Evolutionary conservation across 2,888 invertebrate species (phyloP).

Genomic region (Cyclophora punctaria): DNA sequence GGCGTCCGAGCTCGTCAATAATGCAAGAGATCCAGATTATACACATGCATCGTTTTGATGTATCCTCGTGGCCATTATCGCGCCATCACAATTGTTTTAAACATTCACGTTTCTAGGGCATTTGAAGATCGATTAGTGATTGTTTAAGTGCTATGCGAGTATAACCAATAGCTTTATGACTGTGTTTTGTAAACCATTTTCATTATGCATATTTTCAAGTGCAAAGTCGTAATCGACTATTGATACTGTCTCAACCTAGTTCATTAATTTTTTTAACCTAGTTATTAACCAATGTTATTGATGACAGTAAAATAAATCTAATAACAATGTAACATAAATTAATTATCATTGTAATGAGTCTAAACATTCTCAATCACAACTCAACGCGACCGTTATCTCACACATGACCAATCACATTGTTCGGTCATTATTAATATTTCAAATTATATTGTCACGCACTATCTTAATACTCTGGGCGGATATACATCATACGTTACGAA

Average conservation of each 20-base stretch:
- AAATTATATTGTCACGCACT: conserved; percentile 50
- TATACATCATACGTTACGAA: conserved; percentile 39
- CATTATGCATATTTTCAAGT: too few species aligned
- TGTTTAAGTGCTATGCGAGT: conserved; percentile 16
- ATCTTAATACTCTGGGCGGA: conserved; percentile 38
- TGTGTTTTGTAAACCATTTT: too few species aligned
- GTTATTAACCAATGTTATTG: too few species aligned
- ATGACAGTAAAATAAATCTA: neutral
- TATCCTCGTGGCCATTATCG: conserved; percentile 54
- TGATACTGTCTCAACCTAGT: too few species aligned
- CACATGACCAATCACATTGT: conserved; percentile 9
- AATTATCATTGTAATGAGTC: conserved; percentile 11
- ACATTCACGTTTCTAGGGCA: conserved; percentile 48
- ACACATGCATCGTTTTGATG: conserved; percentile 62
- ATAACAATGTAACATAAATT: conserved; percentile 6
- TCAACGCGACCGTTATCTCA: neutral
- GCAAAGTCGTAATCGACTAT: too few species aligned
- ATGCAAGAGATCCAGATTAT: conserved; percentile 64
- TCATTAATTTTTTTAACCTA: too few species aligned
- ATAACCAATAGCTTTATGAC: conserved; percentile 1
- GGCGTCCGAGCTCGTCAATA: conserved; percentile 53
- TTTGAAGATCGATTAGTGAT: conserved; percentile 49
- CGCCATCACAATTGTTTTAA: conserved; percentile 62
- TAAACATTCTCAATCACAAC: too few species aligned
- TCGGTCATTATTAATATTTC: conserved; percentile 30